A percentile compares a stretch with the other conserved stretches of the same genome.
phyloP scores from a whole-genome alignment of 2,888 invertebrate species.

The Sphaeridia pumilis region DNA sequence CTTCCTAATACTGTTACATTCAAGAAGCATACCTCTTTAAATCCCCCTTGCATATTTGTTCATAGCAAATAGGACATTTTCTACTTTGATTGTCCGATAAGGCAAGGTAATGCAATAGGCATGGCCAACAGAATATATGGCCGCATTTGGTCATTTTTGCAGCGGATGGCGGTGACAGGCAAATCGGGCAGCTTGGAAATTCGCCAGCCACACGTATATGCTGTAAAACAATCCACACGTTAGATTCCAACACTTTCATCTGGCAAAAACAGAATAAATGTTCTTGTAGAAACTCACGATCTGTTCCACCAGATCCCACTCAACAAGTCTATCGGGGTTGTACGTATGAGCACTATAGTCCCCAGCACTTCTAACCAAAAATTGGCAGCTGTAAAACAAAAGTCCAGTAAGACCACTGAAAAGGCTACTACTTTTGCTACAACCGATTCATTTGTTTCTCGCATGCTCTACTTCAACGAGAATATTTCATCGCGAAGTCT shows the following conservation, averaged over 20 bases:
- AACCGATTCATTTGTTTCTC: no score
- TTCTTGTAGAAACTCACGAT: no score
- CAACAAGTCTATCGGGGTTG: conserved; percentile 78
- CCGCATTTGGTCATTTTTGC: conserved; percentile 90
- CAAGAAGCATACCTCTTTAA: conserved; percentile 81
- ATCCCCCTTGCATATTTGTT: conserved; percentile 63
- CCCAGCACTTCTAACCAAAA: conserved; percentile 71
- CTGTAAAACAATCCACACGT: no score
- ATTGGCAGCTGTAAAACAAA: conserved; percentile 76
- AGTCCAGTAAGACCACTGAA: no score
- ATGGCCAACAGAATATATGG: conserved; percentile 93
- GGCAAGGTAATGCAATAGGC: conserved; percentile 80
- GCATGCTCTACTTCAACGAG: conserved; percentile 1
- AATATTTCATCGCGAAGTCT: conserved; percentile 1
- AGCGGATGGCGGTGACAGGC: conserved; percentile 71
- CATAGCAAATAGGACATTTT: conserved; percentile 87
- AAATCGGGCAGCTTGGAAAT: conserved; percentile 76
- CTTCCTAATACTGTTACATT: no score
- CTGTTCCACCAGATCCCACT: conserved; percentile 87
- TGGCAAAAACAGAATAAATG: no score
- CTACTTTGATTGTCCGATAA: conserved; percentile 69
- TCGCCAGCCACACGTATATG: conserved; percentile 40
- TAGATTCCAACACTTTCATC: no score
- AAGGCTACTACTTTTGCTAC: no score
- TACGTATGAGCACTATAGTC: conserved; percentile 65